Evolutionary conservation across 1,140 invertebrate genomes (phyloP), one percentile per base, ranked within the genome.

Genomic region (Drosophila lini): DNA sequence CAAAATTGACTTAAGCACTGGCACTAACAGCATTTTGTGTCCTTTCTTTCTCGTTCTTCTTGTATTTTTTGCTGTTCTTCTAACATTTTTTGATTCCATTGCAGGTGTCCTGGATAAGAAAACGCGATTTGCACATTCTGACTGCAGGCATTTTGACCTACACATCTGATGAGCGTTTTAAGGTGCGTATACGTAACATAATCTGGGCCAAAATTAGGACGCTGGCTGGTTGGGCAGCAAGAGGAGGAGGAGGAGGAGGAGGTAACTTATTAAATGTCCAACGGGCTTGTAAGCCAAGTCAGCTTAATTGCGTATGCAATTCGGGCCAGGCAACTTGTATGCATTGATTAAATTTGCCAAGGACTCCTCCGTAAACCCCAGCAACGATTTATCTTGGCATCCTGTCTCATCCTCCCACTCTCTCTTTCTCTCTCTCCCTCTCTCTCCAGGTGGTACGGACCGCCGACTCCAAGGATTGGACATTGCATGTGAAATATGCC

Each of bases 381-480:
- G 4, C 41, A 3, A 64, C 60, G 65, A 79, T 79, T 86, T 86
- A 80, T 88, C 68, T 77, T 60, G 70, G 40, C 75, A 68, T 79
- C 65, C 48, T 50, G 32, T 40, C 64, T 42, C 64, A 76, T 41
- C 55, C 52, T 15, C 52, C 28, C 52, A 22, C 52, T 13, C n/a
- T 11, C 1, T 25, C 36, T 34, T n/a, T 52, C 11, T 31, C 41
- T 25, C 32, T 36, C 32, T 50, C 16, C 28, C 11, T 36, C 32
- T 31, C 19, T 22, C 3, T 2, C 25, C 94, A 96, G 94, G 96
- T 97, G 71, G 97, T 97, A 79, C 95, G 96, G 92, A 96, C 95
- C 78, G 96, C 97, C 84, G 96, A 96, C 91, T 96, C 96, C 32
- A 97, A 97, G 88, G 97, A 98, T 93, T 98, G 97, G 97, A 97